phyloP scores from a whole-genome alignment of 1,140 invertebrate genomes.

The Hycleus cichorii region DNA sequence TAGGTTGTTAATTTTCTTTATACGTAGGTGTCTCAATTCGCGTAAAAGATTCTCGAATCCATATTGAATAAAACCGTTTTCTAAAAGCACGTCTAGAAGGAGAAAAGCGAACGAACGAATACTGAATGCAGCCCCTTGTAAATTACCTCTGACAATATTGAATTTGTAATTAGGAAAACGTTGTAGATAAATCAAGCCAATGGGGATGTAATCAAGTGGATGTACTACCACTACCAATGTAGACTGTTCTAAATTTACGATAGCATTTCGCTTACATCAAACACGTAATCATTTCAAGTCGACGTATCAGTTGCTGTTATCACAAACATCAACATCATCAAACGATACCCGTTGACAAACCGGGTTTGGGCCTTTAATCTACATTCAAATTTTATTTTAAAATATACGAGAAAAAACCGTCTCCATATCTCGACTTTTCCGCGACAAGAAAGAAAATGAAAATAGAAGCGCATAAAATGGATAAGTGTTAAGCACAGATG shows the following conservation, averaged over 20 bases:
- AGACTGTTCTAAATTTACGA: slow-evolving; percentile 12
- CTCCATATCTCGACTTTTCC: background rate
- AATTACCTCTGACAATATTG: slow-evolving; percentile 8
- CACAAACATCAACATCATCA: slow-evolving; percentile 1
- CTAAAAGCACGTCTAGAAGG: no score
- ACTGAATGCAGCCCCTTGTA: background rate
- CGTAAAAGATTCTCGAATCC: no score
- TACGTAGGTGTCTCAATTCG: no score
- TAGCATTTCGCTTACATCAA: slow-evolving; percentile 9
- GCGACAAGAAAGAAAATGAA: background rate
- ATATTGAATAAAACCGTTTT: no score
- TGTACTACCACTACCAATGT: background rate
- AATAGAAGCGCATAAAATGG: background rate
- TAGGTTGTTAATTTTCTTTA: no score
- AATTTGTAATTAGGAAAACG: slow-evolving; percentile 13
- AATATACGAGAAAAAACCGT: background rate
- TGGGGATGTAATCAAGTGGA: slow-evolving; percentile 5
- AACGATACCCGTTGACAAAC: background rate
- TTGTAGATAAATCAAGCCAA: slow-evolving; percentile 4
- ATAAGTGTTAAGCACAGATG: slow-evolving; percentile 7
- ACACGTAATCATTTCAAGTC: slow-evolving; percentile 8
- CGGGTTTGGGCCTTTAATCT: background rate
- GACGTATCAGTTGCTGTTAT: background rate
- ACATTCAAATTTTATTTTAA: slow-evolving; percentile 1
- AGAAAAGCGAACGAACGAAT: no score